Evolutionary conservation across 1,140 invertebrate genomes (phyloP), one percentile per base, ranked within the genome.

Genomic region (Oedothorax gibbosus): DNA sequence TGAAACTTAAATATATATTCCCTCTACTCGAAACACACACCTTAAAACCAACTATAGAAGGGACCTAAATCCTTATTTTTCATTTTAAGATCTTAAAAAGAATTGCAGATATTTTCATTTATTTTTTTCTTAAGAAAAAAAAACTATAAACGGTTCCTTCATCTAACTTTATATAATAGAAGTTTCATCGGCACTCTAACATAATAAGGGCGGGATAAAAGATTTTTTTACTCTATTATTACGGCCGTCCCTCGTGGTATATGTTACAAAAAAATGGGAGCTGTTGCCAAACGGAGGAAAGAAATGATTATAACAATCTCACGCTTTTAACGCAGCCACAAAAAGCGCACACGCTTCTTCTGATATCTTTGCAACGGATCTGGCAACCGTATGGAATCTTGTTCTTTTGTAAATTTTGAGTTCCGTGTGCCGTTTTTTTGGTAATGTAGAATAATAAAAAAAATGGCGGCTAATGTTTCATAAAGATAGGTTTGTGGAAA

Each of bases 221-320:
- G 50, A 77, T 64, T 49, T 51, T 77, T 66, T 51, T 71, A 49
- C 62, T 66, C 62, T 14, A 57, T 54, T 79, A 65, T 79, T 79
- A 66, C 64, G 64, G 50, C 77, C 50, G 15, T n/a, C 11, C 71
- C 35, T 69, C 65, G 57, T 35, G 53, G 65, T 35, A 57, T 57
- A 57, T 80, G 53, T 69, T 69, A 18, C 65, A 80, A 57, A 53
- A 72, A 64, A 64, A 10, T 62, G 68, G 35, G 21, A 50, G 53
- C n/a, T 51, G 56, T 0, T 82, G 69, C 80, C 69, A 72, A 65
- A 69, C 78, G 21, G 20, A 20, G 56, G 49, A 64, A 71, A 56
- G 56, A 81, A 81, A 81, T 81, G 78, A 81, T 81, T 81, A 81
- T 81, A 71, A 71, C 53, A 53, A 69, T 71, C 66, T 81, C 78